Percentiles rank a stretch among this genome's conserved stretches.
These are phyloP conservation scores for Lontra canadensis DNA, from an alignment of 2,113 vertebrate species.

Conservation along the genomic window DNA sequence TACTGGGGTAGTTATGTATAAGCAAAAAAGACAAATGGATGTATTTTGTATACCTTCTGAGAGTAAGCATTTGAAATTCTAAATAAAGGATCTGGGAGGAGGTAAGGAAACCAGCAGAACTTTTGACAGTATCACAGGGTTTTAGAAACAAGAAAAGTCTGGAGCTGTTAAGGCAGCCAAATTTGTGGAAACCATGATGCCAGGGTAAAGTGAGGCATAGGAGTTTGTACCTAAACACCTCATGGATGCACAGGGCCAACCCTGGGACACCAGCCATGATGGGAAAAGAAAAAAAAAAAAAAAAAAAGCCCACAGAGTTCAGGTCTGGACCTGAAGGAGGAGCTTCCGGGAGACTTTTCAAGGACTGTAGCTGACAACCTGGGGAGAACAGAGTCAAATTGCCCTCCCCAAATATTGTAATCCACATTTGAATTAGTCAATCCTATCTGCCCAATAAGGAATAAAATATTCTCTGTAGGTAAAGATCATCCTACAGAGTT, in stretches of 20 bases:
- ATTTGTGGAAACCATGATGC: neutral
- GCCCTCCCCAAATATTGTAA: neutral
- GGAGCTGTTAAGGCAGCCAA: too few species aligned
- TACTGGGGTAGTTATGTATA: neutral
- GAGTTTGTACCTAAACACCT: neutral
- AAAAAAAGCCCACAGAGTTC: too few species aligned
- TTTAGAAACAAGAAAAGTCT: neutral
- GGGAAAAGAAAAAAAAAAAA: neutral
- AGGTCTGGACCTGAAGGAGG: neutral
- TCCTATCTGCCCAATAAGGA: neutral
- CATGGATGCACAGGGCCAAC: too few species aligned
- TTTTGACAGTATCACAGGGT: neutral
- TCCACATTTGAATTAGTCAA: neutral
- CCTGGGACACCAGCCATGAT: too few species aligned
- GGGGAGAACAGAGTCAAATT: neutral
- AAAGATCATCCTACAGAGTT: neutral
- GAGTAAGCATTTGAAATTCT: neutral
- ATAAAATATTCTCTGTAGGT: neutral
- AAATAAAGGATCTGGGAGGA: neutral
- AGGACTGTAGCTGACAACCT: neutral
- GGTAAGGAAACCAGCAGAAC: neutral
- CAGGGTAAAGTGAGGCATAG: neutral
- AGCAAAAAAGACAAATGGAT: neutral
- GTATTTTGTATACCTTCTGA: neutral
- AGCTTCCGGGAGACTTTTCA: too few species aligned